Percentiles rank a stretch among this genome's conserved stretches.
Conservation (phyloP, 2,797 vertebrate genomes). For the Premnoplex brunnescens region DNA sequence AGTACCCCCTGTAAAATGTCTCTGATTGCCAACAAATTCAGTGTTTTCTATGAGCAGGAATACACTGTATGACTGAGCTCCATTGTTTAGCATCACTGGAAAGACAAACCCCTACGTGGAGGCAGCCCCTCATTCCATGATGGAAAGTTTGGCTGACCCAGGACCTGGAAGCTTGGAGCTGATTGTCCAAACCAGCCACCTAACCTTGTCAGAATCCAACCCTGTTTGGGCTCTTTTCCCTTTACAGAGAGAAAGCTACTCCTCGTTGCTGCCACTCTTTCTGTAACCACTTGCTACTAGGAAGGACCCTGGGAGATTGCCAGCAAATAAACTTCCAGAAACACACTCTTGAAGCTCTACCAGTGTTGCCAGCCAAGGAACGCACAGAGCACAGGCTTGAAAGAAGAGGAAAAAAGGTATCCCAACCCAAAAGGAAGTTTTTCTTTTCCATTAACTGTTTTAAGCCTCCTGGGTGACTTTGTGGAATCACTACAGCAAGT, state of each 20-base stretch:
- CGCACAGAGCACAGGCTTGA: background rate
- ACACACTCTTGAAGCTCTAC: background rate
- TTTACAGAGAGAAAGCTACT: background rate
- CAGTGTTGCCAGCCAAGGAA: background rate
- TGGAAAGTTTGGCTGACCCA: background rate
- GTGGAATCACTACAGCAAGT: background rate
- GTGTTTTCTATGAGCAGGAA: background rate
- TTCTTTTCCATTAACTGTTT: background rate
- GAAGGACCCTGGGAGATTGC: background rate
- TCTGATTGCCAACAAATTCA: background rate
- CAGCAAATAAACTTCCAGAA: background rate
- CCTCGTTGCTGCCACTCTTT: background rate
- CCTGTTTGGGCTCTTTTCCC: background rate
- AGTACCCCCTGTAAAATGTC: background rate
- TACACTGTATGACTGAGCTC: fast-evolving
- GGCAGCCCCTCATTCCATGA: fast-evolving
- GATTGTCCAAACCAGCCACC: background rate
- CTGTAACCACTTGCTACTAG: background rate
- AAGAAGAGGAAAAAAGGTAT: background rate
- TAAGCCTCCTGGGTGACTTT: background rate
- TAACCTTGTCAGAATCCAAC: background rate
- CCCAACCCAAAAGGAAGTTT: background rate
- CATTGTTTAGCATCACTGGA: background rate
- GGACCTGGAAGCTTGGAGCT: background rate
- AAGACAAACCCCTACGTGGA: background rate